Evolutionary conservation across 2,113 vertebrate genomes (phyloP), one percentile per base, ranked within the genome.

Genomic region (Hucho hucho): DNA sequence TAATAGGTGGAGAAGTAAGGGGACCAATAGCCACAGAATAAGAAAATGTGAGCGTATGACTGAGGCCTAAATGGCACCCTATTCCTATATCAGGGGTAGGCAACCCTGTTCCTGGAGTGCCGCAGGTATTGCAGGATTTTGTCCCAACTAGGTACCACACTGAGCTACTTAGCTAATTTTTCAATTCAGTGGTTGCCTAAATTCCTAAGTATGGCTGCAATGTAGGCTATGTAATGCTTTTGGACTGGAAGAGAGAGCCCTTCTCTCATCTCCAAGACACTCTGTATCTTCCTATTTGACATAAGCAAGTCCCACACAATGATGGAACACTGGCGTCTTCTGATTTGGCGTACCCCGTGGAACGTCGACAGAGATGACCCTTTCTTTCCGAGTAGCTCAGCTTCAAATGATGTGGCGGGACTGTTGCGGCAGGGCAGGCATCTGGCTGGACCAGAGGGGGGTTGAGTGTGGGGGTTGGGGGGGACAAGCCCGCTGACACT

Each of bases 401-500:
- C 70, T 78, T 86, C 78, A 87, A 81, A 80, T 75, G 4, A 67
- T 32, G 76, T 66, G 70, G 58, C 58, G n/a, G 20, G 73, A 64
- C 25, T 14, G 47, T 69, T 64, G 59, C 78, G 76, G 88, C 14
- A 53, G 16, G 49, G 49, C 72, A 80, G 86, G 78, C 85, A 84
- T 88, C 85, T 82, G 85, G 74, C 76, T 53, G 70, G 72, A 76
- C 6, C 63, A 70, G 64, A 26, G 9, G 64, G 16, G 70, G 2
- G 14, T 12, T 9, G 46, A 32, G 26, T 9, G 59, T 22, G 49
- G 67, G 43, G 12, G 37, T 32, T 14, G 47, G 28, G 67, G 29
- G 47, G 0, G 4, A 14, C 1, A 26, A 37, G 56, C 73, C 43
- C 76, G 78, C 81, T 87, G 90, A 90, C 89, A 90, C 87, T 88